Base-by-base conservation (phyloP, 2,113 vertebrate species). In the Hippopotamus amphibius region DNA sequence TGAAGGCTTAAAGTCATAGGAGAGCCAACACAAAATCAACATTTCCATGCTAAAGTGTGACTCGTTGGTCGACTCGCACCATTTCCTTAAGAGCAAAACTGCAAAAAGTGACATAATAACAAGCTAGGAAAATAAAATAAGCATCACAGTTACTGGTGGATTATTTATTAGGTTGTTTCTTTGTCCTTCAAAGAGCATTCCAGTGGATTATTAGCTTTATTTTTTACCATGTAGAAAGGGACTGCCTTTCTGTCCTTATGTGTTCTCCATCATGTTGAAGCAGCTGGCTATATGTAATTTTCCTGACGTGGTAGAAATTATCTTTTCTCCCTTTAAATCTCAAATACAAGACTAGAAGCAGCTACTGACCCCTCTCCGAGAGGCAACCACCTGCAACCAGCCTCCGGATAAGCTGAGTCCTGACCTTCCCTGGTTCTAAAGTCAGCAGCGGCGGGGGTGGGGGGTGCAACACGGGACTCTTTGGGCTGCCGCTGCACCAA, bases 241-340 rank as follows among this genome's bases (percentile, higher is more conserved):
- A 10, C 3, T 21, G 21, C 43, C 46, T 28, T 53, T 5, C 1
- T 2, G 43, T 41, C 48, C 1, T 2, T 5, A 53, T 26, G 65
- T 69, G 65, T 71, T 55, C 9, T 28, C 48, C 22, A 10, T 50
- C 65, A 55, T 55, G 65, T 50, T 69, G 65, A 87, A 28, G n/a
- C 48, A 69, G 65, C 14, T 86, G 83, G 24, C 16, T 43, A 0
- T 48, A 41, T 61, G 0, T 41, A 65, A 79, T 14, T 30, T 28
- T 66, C 0, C 0, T 37, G 24, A 28, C 24, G 2, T 28, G 10
- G 50, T 3, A 55, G 33, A 79, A 53, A 11, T 55, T 19, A 79
- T 9, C 5, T n/a, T 90, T 80, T 80, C 5, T 66, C 26, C 16
- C 43, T 79, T 55, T 66, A 15, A 53, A 53, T 41, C 26, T 79